Evolutionary conservation across 2,888 invertebrate species (phyloP).

Genomic region (Drosophila aldrichi): DNA sequence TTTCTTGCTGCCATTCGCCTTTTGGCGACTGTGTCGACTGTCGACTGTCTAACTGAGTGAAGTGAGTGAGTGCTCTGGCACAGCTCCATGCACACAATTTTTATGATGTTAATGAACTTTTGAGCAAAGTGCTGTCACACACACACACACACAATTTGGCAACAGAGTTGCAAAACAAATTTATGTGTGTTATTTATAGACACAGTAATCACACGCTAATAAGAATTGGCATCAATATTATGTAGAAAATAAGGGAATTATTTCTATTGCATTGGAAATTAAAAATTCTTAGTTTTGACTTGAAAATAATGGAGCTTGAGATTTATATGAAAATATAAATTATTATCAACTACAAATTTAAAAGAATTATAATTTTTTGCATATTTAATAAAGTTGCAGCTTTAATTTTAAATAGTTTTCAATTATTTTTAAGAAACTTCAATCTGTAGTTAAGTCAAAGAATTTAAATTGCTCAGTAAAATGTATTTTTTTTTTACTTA

Average conservation of each 20-base stretch:
- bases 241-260: neutral
- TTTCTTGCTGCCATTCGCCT: constrained; percentile 47
- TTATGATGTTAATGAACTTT: constrained; percentile 80
- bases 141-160: constrained; percentile 25
- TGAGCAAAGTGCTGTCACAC: constrained; percentile 33
- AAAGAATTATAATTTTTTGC: too few species aligned
- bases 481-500: too few species aligned
- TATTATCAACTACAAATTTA: too few species aligned
- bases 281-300: neutral
- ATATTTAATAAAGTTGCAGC: too few species aligned
- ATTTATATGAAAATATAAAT: too few species aligned
- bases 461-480: too few species aligned
- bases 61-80: constrained; percentile 56
- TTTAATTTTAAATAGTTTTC: too few species aligned
- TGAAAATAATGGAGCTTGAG: too few species aligned
- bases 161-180: constrained; percentile 34
- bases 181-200: constrained; percentile 8
- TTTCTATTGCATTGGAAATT: neutral
- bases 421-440: too few species aligned
- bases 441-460: too few species aligned
- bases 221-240: neutral
- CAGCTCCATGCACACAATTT: constrained; percentile 55
- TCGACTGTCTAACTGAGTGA: constrained; percentile 29
- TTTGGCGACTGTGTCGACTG: constrained; percentile 51
- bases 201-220: constrained; percentile 7